These are phyloP conservation scores for Hippotragus niger DNA, from an alignment of 2,113 vertebrate species.

Conservation along the genomic window DNA sequence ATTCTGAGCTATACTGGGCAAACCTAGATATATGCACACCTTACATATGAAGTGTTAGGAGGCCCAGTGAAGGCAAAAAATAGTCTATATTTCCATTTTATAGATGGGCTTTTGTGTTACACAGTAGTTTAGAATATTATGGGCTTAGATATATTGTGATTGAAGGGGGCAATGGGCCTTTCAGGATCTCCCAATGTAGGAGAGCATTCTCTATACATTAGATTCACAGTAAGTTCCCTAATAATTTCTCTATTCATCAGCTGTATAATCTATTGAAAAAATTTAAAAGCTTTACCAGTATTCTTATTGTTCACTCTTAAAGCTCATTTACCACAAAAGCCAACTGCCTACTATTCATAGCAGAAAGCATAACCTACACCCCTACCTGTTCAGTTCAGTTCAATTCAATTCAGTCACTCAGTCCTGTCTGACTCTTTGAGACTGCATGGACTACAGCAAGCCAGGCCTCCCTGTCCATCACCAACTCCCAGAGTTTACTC, in stretches of 20 bases:
- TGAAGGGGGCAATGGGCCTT: not conserved
- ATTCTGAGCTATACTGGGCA: not conserved
- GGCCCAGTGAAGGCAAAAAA: not conserved
- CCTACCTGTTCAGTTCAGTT: not conserved
- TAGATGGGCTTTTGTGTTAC: not conserved
- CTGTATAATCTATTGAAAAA: conserved; percentile 34
- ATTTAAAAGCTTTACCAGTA: conserved; percentile 22
- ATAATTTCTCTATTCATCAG: conserved; percentile 31
- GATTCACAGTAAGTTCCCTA: conserved; percentile 3
- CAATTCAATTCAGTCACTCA: not conserved
- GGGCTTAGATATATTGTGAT: not conserved
- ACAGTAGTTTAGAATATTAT: not conserved
- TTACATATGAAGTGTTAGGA: not conserved
- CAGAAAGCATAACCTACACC: not conserved
- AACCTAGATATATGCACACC: not conserved
- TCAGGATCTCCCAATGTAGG: not conserved
- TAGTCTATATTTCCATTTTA: not conserved
- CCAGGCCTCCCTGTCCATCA: not conserved
- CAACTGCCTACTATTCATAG: conserved; percentile 51
- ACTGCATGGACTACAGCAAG: not conserved
- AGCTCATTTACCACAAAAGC: conserved; percentile 51
- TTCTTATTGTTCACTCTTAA: conserved; percentile 2
- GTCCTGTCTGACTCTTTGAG: not conserved
- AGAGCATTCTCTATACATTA: not conserved
- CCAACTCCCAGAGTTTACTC: not conserved